Evolutionary conservation across 2,888 invertebrate species (phyloP), one percentile per base, ranked within the genome.

Genomic region (Tholera decimalis): DNA sequence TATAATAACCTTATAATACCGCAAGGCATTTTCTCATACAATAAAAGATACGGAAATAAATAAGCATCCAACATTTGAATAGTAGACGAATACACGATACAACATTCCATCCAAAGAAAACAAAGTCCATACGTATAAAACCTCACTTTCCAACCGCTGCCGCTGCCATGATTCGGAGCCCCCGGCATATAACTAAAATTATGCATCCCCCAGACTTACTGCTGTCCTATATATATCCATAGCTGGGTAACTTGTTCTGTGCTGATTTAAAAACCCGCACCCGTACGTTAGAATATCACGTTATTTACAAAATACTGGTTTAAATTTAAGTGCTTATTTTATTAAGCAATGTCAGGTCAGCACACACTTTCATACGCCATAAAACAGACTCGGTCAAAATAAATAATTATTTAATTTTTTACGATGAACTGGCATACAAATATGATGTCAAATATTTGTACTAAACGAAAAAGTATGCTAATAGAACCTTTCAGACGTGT

Each of bases 401-500:
- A 64, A 71, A 75, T 70, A 70, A 46, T 60, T 44, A 28, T 63
- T 63, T 54, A 55, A 69, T 28, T 49, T 64, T 63, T 64, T 51
- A 56, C 43, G 43, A 35, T 13, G 51, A 41, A 62, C 35, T 49
- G 46, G 22, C 59, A 60, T 30, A 49, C 55, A 58, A 70, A 73
- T 59, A 54, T 26, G 37, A 50, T 54, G n/a, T 43, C 28, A 61
- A 76, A 76, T 76, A 74, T 58, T 64, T 58, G 44, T 8, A 39
- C 22, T n/a, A 53, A 60, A 70, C 50, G 51, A 70, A 58, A 70
- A 76, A 65, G 39, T 66, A 76, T 72, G 77, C 58, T 47, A 73
- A 73, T 73, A 62, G 41, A 26, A 26, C 55, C 50, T 70, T 75
- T 39, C 57, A 76, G 66, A 50, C 53, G 20, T 46, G 26, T 56